Percentiles rank a stretch among this genome's conserved stretches.
These are phyloP conservation scores for Argyresthia albistria DNA, from an alignment of 2,888 invertebrate genomes.

Conservation along the genomic window DNA sequence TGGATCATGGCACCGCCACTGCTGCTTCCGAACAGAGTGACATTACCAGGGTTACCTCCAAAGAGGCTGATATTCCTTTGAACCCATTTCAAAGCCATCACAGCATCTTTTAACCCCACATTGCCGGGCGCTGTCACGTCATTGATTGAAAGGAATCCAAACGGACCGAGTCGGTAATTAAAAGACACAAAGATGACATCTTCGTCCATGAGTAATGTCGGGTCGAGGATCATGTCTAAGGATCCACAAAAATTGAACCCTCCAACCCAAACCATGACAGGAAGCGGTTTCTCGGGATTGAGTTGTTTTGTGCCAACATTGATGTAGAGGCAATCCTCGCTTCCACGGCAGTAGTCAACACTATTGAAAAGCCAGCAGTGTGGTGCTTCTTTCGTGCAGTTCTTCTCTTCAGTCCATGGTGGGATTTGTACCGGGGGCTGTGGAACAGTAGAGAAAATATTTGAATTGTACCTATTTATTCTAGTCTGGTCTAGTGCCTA, in stretches of 20 bases:
- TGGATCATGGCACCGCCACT: conserved; percentile 60
- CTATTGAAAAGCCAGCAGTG: conserved; percentile 16
- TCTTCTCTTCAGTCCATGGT: conserved; percentile 35
- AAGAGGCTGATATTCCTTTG: conserved; percentile 48
- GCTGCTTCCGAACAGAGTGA: conserved; percentile 61
- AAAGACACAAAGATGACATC: conserved; percentile 52
- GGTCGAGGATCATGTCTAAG: conserved; percentile 40
- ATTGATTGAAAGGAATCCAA: conserved; percentile 57
- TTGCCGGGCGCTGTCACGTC: conserved; percentile 58
- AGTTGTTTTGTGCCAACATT: conserved; percentile 43
- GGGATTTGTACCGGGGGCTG: conserved; percentile 43
- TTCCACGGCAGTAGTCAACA: conserved; percentile 19
- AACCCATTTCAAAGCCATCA: conserved; percentile 57
- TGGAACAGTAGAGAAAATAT: conserved; percentile 14
- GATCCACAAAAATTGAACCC: conserved; percentile 34
- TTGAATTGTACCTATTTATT: neutral
- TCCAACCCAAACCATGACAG: conserved; percentile 70
- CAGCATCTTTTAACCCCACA: conserved; percentile 56
- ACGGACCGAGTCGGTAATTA: conserved; percentile 54
- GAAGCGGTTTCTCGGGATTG: conserved; percentile 37
- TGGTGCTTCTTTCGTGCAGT: conserved; percentile 40
- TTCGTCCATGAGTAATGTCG: conserved; percentile 38
- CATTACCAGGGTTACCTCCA: conserved; percentile 57
- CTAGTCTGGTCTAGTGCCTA: neutral
- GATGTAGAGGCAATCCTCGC: conserved; percentile 61